Evolutionary conservation across 1,140 invertebrate genomes (phyloP), one percentile per base, ranked within the genome.

Genomic region (Drosophila chauvacae): DNA sequence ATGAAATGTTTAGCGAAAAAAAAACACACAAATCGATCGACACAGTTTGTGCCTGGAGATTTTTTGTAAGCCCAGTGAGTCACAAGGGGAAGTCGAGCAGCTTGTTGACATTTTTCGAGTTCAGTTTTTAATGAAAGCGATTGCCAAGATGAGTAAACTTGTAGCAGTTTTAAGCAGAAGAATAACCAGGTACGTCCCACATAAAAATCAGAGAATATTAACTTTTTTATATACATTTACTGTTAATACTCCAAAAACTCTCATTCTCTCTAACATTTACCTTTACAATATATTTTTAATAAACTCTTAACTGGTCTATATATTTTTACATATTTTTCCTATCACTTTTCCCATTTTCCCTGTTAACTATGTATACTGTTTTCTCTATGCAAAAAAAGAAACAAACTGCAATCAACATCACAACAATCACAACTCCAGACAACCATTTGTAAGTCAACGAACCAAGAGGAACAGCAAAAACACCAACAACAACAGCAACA

Each of bases 381-480:
- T 68, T 68, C 65, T 65, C 44, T 47, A 23, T 16, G 42, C 13
- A 23, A 14, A 62, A 48, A 7, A 35, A 60, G 3, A 64, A 61
- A 64, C 33, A 39, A 64, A 66, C 41, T 63, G 63, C 64, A 68
- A 68, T 64, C 44, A 68, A 64, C 59, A 18, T 14, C 20, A 13
- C 30, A 30, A 61, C 33, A 74, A 41, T 33, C 33, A 37, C 68
- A 71, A 61, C 47, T 53, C 39, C 14, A 35, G 33, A 39, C 41
- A 56, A 48, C 37, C 78, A 81, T 87, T 86, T 86, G 83, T 86
- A 77, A 86, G 82, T 86, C 82, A 86, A 86, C 71, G 80, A 86
- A 86, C 82, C 82, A 76, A 83, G 61, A 55, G 69, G 44, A 59
- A 64, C 55, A 62, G 58, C 50, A 35, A n/a, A 23, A 23, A 23